phyloP scores from a whole-genome alignment of 2,888 invertebrate genomes.

The Drosophila kokeensis region DNA sequence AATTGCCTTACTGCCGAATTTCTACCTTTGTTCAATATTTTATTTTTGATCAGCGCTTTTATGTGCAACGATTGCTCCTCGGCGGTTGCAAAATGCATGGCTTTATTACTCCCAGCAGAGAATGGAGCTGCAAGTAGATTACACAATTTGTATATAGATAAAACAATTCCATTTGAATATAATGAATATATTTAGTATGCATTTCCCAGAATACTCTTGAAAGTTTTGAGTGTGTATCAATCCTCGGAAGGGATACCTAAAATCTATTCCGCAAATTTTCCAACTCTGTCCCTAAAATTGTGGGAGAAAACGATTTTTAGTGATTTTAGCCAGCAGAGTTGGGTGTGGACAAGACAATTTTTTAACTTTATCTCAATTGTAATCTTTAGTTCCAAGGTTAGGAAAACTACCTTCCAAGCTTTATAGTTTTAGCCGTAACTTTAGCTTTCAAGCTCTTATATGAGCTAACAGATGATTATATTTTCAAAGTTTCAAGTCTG shows the following conservation, averaged over 20 bases:
- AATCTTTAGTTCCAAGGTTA: background rate
- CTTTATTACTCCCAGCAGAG: slow-evolving; percentile 4
- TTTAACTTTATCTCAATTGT: background rate
- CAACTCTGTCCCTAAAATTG: background rate
- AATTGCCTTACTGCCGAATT: background rate
- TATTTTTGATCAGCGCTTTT: slow-evolving; percentile 60
- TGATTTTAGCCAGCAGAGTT: background rate
- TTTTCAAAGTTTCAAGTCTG: background rate
- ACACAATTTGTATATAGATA: background rate
- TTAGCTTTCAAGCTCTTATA: background rate
- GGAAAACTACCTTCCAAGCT: background rate
- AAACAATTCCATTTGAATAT: background rate
- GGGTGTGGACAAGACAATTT: background rate
- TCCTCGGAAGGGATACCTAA: background rate
- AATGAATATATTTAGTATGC: background rate
- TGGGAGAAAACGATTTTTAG: background rate
- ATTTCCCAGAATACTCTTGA: background rate
- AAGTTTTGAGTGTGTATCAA: background rate
- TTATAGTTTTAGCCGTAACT: background rate
- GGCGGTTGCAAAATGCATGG: slow-evolving; percentile 4
- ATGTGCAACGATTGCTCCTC: slow-evolving; percentile 42
- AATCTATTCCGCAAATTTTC: background rate
- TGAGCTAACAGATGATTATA: background rate
- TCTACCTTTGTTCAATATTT: slow-evolving; percentile 58
- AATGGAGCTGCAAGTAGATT: slow-evolving; percentile 28